phyloP scores from a whole-genome alignment of 2,113 vertebrate genomes.

The Aldabrachelys gigantea region DNA sequence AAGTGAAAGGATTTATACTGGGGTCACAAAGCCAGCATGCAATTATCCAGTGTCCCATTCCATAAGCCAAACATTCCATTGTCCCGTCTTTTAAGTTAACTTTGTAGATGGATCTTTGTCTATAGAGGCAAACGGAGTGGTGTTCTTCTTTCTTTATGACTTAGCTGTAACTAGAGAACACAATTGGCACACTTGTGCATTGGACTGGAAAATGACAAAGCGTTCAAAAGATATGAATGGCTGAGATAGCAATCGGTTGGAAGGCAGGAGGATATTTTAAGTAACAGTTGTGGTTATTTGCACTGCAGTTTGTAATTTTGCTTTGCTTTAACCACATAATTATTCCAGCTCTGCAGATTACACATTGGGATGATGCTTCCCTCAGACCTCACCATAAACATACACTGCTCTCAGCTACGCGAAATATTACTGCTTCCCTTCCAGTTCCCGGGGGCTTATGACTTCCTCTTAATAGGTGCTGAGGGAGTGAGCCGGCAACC shows the following conservation, averaged over 20 bases:
- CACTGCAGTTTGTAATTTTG: background rate
- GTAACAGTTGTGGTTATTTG: background rate
- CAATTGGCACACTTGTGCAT: constrained; percentile 3
- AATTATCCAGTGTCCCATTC: background rate
- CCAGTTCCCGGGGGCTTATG: background rate
- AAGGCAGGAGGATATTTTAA: background rate
- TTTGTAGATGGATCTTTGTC: background rate
- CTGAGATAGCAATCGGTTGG: background rate
- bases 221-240: background rate
- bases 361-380: background rate
- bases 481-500: background rate
- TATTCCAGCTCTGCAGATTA: background rate
- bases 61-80: background rate
- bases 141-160: background rate
- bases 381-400: background rate
- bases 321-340: background rate
- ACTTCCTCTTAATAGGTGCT: background rate
- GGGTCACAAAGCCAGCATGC: background rate
- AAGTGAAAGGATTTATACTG: background rate
- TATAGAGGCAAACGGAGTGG: background rate
- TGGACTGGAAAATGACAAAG: background rate
- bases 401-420: background rate
- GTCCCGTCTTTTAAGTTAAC: background rate
- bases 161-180: background rate
- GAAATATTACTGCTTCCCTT: background rate